Percentiles rank a stretch among this genome's conserved stretches.
Evolutionary conservation across 1,140 invertebrate species (phyloP).

Genomic region (Theocolax elegans): DNA sequence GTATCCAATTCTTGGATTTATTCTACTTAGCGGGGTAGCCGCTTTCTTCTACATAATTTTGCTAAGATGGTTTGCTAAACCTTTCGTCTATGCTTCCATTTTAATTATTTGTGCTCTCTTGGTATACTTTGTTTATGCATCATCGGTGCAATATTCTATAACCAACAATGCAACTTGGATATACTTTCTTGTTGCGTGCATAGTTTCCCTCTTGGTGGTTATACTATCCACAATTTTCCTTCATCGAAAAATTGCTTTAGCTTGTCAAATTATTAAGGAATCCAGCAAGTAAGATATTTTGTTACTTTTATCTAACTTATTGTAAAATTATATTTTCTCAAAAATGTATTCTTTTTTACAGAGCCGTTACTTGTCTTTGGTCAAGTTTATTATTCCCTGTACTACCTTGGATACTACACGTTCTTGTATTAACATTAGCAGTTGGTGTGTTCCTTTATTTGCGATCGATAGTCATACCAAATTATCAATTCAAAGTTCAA

Average conservation of each 20-base stretch:
- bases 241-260: slow-evolving; percentile 84
- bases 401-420: slow-evolving; percentile 86
- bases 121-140: slow-evolving; percentile 71
- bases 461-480: slow-evolving; percentile 73
- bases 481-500: slow-evolving; percentile 71
- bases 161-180: slow-evolving; percentile 72
- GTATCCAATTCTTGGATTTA: slow-evolving; percentile 75
- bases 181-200: slow-evolving; percentile 74
- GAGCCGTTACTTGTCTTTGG: slow-evolving; percentile 86
- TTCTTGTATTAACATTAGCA: slow-evolving; percentile 75
- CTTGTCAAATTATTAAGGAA: slow-evolving; percentile 90
- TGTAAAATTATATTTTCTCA: too few relatives aligned
- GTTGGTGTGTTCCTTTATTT: slow-evolving; percentile 80
- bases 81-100: slow-evolving; percentile 89
- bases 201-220: slow-evolving; percentile 74
- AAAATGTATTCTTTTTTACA: too few relatives aligned
- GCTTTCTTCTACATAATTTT: slow-evolving; percentile 89
- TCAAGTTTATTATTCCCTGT: slow-evolving; percentile 92
- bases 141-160: slow-evolving; percentile 37
- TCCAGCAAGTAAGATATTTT: slow-evolving; percentile 80
- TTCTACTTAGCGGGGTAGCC: slow-evolving; percentile 74
- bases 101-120: slow-evolving; percentile 77
- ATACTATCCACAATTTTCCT: slow-evolving; percentile 86
- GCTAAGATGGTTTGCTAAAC: slow-evolving; percentile 85
- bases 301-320: too few relatives aligned